Base-by-base conservation (phyloP, 2,113 vertebrate genomes). In the Lota lota region DNA sequence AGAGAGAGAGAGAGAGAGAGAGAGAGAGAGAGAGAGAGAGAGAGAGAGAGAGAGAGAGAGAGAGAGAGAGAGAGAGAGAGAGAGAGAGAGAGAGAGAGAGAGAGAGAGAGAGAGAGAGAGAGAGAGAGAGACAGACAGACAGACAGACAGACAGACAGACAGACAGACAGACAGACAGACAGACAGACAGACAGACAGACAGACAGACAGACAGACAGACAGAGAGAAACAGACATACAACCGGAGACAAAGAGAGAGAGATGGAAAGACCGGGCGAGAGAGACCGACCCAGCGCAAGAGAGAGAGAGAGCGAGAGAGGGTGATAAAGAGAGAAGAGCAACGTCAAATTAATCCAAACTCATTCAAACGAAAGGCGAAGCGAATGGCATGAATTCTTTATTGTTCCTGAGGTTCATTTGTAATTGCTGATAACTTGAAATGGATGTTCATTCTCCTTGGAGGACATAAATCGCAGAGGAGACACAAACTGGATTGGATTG, bases 201-300 rank as follows among this genome's bases (percentile, higher is more conserved):
- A 57, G 57, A 58, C 18, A 63, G 53, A 16, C 58, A 33, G 51
- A 53, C 2, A 53, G 51, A 53, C 12, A 61, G 33, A 53, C 24
- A 28, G 63, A 12, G 21, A 33, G 19, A 50, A 11, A 5, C 33
- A 47, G 40, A 10, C 8, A 47, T 1, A 6, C 8, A 47, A 12
- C 40, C 40, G 11, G 40, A 47, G 40, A 47, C 40, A 47, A 60
- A 12, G 5, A 58, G 54, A 53, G 64, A n/a, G 50, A 36, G 51
- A 51, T 12, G 40, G 17, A 40, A 68, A 5, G 21, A 60, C 64
- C 59, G 61, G 20, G 69, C 71, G 61, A 40, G 21, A 62, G 60
- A 33, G 17, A 15, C 54, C 57, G 64, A 61, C 14, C n/a, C n/a
- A n/a, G n/a, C n/a, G n/a, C n/a, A n/a, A 47, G 58, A 16, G 15